These are phyloP conservation scores for Micromys minutus DNA, from an alignment of 2,113 vertebrate genomes.

Conservation along the genomic window DNA sequence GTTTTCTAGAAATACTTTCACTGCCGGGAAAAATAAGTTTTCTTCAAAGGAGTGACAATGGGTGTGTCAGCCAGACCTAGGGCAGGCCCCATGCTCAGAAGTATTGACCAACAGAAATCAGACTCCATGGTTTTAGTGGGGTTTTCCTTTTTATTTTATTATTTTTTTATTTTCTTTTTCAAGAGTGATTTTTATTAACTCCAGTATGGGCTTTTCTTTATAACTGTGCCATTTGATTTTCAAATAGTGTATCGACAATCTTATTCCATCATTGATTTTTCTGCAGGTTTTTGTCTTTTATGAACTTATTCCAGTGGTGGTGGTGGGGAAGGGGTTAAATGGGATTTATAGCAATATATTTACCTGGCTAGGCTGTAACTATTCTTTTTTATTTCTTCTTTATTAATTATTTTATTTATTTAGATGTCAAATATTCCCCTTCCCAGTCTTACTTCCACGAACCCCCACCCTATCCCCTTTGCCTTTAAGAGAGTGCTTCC, in stretches of 20 bases:
- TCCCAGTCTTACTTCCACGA: no score
- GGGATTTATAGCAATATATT: constrained; percentile 74
- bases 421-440: no score
- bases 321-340: constrained; percentile 64
- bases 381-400: constrained; percentile 7
- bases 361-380: constrained; percentile 70
- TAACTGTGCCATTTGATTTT: constrained; percentile 76
- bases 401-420: no score
- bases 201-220: constrained; percentile 69
- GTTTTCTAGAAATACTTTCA: not conserved
- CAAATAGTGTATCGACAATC: constrained; percentile 82
- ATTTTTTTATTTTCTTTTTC: constrained; percentile 56
- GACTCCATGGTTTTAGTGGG: not conserved
- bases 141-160: not conserved
- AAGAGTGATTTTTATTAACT: constrained; percentile 82
- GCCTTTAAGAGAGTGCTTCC: no score
- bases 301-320: constrained; percentile 61
- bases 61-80: not conserved
- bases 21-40: not conserved
- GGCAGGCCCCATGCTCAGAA: not conserved
- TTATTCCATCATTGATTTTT: constrained; percentile 79
- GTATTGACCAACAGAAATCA: not conserved
- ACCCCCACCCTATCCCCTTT: no score
- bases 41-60: not conserved
- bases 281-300: constrained; percentile 70